These are phyloP conservation scores for Endomychus coccineus DNA, from an alignment of 2,888 invertebrate genomes.

Conservation along the genomic window DNA sequence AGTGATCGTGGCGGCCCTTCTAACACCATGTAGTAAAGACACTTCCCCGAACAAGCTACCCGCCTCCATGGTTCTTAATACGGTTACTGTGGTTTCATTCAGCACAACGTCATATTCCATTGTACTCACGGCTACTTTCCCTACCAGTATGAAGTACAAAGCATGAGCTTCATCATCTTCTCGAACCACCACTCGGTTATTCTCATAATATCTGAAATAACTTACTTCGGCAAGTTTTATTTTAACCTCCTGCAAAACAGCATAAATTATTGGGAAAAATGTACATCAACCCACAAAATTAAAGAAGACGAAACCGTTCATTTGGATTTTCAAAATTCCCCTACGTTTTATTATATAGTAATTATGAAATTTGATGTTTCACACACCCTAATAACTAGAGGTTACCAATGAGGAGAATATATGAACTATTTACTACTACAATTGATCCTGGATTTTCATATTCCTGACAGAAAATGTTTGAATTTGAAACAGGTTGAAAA, in stretches of 20 bases:
- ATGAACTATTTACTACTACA: no score
- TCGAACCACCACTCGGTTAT: conserved; percentile 53
- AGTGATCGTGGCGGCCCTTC: conserved; percentile 54
- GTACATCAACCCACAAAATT: conserved; percentile 9
- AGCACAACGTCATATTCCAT: conserved; percentile 48
- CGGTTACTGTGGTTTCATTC: conserved; percentile 43
- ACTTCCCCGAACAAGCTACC: conserved; percentile 64
- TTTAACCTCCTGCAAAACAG: conserved; percentile 49
- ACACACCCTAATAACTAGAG: no score
- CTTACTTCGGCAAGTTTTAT: conserved; percentile 53
- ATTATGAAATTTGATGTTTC: conserved; percentile 9
- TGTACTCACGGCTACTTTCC: conserved; percentile 50
- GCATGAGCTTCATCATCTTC: conserved; percentile 54
- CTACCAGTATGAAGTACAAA: conserved; percentile 58
- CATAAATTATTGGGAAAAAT: no score
- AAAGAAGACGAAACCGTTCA: background rate
- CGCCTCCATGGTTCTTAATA: conserved; percentile 47
- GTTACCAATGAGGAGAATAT: no score
- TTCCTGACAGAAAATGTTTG: no score
- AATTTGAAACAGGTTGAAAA: no score
- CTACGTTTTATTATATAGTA: conserved; percentile 18
- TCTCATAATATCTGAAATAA: conserved; percentile 54
- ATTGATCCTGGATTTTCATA: no score
- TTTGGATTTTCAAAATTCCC: no score
- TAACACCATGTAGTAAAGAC: conserved; percentile 54